Conservation (phyloP, 2,888 invertebrate genomes). For the Pandemis cinnamomeana region DNA sequence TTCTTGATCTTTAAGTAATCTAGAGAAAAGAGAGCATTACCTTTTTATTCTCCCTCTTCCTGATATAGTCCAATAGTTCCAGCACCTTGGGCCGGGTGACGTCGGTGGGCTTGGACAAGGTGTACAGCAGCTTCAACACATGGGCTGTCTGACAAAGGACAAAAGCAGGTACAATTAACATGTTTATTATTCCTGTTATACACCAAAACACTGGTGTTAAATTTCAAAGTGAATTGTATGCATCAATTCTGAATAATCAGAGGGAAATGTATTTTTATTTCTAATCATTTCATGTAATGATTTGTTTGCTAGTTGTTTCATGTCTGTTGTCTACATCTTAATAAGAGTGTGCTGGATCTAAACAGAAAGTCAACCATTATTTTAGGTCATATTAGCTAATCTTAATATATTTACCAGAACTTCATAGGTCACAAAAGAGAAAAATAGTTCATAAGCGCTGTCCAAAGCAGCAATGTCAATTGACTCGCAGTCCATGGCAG, state of each 20-base stretch:
- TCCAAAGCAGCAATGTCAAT: constrained; percentile 70
- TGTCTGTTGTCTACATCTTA: not conserved
- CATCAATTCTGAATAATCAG: too few relatives aligned
- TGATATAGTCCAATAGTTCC: constrained; percentile 69
- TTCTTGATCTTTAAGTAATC: too few relatives aligned
- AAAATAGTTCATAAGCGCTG: constrained; percentile 77
- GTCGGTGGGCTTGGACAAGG: constrained; percentile 75
- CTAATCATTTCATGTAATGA: too few relatives aligned
- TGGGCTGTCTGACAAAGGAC: constrained; percentile 66
- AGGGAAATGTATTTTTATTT: too few relatives aligned
- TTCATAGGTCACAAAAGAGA: constrained; percentile 69
- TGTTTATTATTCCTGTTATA: too few relatives aligned
- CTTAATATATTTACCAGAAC: constrained; percentile 63
- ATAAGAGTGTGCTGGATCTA: not conserved
- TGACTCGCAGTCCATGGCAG: constrained; percentile 74
- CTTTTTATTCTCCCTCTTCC: constrained; percentile 72
- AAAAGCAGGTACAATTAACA: constrained; percentile 46
- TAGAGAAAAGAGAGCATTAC: constrained; percentile 49
- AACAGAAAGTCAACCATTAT: not conserved
- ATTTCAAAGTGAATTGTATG: too few relatives aligned
- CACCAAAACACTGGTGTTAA: too few relatives aligned
- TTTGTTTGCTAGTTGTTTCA: too few relatives aligned
- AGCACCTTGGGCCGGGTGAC: constrained; percentile 72
- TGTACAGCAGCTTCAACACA: constrained; percentile 75
- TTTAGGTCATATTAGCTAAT: not conserved